Percentiles rank a stretch among this genome's conserved stretches.
Evolutionary conservation across 2,797 vertebrate species (phyloP).

Genomic region (Syndactyla subalaris): DNA sequence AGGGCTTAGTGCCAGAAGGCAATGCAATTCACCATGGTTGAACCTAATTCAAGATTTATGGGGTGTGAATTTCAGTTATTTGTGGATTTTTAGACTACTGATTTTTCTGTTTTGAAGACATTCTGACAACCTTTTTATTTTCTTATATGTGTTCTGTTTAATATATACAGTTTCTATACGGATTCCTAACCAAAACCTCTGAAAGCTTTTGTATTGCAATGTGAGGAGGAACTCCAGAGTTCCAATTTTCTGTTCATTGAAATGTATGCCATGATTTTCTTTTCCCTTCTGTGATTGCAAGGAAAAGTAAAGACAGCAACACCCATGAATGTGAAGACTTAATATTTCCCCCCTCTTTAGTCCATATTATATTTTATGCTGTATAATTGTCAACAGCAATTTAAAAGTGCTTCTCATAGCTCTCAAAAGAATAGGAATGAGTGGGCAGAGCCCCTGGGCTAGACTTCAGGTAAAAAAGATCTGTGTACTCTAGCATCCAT

Average conservation of each 20-base stretch:
- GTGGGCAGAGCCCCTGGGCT: not conserved
- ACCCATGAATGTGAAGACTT: not conserved
- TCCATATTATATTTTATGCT: not conserved
- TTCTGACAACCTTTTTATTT: not conserved
- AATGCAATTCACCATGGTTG: not conserved
- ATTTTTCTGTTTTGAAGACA: not conserved
- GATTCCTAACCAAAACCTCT: not conserved
- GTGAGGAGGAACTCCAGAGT: not conserved
- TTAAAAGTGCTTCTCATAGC: not conserved
- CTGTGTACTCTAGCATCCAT: not conserved
- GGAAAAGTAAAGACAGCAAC: not conserved
- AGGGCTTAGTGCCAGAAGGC: slow-evolving; percentile 19
- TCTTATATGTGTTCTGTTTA: not conserved
- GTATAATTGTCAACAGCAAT: not conserved
- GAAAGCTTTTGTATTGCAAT: not conserved
- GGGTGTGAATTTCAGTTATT: slow-evolving; percentile 38
- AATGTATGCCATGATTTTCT: not conserved
- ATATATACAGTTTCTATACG: not conserved
- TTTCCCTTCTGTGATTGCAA: not conserved
- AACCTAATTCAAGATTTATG: slow-evolving; percentile 37
- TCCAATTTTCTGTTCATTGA: not conserved
- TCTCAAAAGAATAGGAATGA: not conserved
- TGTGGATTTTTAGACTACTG: not conserved
- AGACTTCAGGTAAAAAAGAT: not conserved
- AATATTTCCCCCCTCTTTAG: not conserved